phyloP scores from a whole-genome alignment of 2,888 invertebrate species.

The Lepidonotus clava region DNA sequence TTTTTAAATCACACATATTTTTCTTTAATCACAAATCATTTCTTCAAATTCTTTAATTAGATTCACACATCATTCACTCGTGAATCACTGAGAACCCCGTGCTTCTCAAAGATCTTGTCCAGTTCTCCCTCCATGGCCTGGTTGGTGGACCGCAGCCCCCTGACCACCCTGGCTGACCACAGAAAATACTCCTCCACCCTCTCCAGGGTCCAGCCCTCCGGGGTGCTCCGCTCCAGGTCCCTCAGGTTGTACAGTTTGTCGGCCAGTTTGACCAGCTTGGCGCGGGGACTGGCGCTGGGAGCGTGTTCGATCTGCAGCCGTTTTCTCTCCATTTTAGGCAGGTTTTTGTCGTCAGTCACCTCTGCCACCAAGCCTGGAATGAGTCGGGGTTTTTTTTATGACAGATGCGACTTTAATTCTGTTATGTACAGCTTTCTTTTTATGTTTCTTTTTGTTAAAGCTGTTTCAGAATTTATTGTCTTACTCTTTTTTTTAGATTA shows the following conservation, averaged over 20 bases:
- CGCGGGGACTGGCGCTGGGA: conserved; percentile 82
- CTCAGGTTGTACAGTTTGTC: conserved; percentile 91
- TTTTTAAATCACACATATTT: too few species aligned
- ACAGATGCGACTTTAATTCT: background rate
- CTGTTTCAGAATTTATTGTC: background rate
- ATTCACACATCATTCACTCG: background rate
- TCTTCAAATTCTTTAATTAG: too few species aligned
- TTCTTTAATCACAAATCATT: too few species aligned
- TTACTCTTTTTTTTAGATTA: background rate
- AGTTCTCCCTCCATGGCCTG: conserved; percentile 82
- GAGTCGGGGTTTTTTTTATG: background rate
- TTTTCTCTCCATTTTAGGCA: conserved; percentile 85
- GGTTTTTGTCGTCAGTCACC: conserved; percentile 87
- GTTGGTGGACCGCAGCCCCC: conserved; percentile 85
- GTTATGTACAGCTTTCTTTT: background rate
- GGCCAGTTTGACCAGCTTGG: conserved; percentile 89
- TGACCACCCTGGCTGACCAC: conserved; percentile 87
- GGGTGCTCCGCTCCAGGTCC: conserved; percentile 84
- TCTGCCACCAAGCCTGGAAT: conserved; percentile 78
- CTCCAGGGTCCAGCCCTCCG: conserved; percentile 84
- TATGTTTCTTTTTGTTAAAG: background rate
- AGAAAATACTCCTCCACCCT: conserved; percentile 85
- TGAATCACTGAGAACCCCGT: conserved; percentile 53
- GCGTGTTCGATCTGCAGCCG: conserved; percentile 85
- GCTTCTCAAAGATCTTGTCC: conserved; percentile 69